Evolutionary conservation across 2,113 vertebrate genomes (phyloP).

Genomic region (Rhombomys opimus): DNA sequence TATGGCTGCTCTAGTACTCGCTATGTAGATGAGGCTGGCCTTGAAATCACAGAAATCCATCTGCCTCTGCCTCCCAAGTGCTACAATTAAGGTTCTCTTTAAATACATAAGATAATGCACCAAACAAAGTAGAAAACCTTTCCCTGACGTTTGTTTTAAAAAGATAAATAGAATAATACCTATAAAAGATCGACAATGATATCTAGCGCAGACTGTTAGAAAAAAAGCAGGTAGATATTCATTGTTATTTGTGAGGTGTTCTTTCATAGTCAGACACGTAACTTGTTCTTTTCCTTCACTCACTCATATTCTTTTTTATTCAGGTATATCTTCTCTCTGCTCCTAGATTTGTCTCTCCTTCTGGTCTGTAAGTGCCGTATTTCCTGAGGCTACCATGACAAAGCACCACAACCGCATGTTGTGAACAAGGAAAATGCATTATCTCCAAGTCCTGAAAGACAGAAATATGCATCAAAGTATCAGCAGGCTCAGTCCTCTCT

Average conservation of each 20-base stretch:
- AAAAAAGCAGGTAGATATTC: background rate
- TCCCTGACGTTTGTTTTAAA: background rate
- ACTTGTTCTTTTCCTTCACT: background rate
- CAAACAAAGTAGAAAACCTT: background rate
- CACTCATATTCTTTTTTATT: background rate
- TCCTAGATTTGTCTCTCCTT: background rate
- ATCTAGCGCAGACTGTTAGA: background rate
- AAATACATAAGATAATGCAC: background rate
- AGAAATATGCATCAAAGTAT: background rate
- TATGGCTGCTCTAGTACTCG: background rate
- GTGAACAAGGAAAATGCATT: background rate
- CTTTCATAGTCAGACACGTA: background rate
- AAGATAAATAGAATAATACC: background rate
- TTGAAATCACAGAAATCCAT: background rate
- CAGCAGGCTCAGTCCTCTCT: background rate
- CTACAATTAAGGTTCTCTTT: background rate
- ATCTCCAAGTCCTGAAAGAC: background rate
- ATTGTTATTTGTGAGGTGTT: background rate
- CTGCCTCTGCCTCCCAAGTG: background rate
- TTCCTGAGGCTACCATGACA: background rate
- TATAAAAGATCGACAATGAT: background rate
- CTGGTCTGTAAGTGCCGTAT: background rate
- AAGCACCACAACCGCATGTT: background rate
- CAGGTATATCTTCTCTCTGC: background rate
- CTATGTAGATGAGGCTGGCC: background rate